Conservation (phyloP, 2,888 invertebrate species). For the Lymantria monacha region DNA sequence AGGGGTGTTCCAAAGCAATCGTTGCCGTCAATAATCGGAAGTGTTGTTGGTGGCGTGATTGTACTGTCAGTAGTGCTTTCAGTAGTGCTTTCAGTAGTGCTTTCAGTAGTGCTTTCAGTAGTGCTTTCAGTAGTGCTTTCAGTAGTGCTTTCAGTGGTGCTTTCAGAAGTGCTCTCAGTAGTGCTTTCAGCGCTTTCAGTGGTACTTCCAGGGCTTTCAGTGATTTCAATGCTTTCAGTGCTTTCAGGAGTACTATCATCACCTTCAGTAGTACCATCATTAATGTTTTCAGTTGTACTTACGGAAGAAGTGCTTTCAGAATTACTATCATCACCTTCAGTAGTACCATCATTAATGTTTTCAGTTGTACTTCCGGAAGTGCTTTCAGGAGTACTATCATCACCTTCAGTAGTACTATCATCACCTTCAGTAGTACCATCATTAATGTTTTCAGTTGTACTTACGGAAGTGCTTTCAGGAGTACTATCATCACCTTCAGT, state of each 20-base stretch:
- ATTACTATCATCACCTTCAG: background rate
- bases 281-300: conserved; percentile 2
- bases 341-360: conserved; percentile 1
- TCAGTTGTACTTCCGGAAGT: background rate
- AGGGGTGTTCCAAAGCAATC: conserved; percentile 33
- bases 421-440: conserved; percentile 3
- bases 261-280: background rate
- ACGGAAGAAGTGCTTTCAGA: conserved; percentile 3
- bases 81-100: conserved; percentile 1
- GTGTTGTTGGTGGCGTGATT: conserved; percentile 7
- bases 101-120: background rate
- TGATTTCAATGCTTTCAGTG: background rate
- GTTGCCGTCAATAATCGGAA: background rate
- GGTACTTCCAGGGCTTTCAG: background rate
- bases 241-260: conserved; percentile 1
- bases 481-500: background rate
- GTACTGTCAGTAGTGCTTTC: background rate
- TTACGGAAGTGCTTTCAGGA: conserved; percentile 1
- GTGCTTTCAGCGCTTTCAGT: background rate
- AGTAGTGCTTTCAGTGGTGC: background rate
- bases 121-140: conserved; percentile 2
- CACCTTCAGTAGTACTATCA: background rate
- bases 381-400: conserved; percentile 1
- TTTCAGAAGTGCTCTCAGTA: background rate
- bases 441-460: conserved; percentile 3